Evolutionary conservation across 53 echinoderm and acorn worm genomes (phyloP).

Genomic region (Temnopleurus reevesii): DNA sequence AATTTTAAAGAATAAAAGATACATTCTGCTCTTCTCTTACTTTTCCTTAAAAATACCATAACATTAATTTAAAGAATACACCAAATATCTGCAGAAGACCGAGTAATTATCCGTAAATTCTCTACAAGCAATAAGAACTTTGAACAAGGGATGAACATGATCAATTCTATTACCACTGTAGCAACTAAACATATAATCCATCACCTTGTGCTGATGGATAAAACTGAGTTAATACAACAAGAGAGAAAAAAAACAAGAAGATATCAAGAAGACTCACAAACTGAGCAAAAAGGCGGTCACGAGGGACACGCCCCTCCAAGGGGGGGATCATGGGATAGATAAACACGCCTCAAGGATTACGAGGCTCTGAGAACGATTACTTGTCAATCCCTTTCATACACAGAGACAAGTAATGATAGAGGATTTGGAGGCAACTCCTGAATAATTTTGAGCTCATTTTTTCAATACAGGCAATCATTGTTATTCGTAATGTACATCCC

Average conservation of each 20-base stretch:
- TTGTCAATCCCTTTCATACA: neutral
- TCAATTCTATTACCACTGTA: neutral
- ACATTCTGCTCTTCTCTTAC: no score
- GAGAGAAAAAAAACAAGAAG: neutral
- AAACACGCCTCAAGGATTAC: constrained; percentile 4
- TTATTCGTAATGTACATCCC: no score
- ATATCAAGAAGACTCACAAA: neutral
- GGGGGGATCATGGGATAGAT: constrained; percentile 29
- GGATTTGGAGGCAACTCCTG: no score
- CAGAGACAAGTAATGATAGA: neutral
- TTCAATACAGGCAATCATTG: no score
- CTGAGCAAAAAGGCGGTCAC: neutral
- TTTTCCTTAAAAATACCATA: no score
- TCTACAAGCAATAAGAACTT: neutral
- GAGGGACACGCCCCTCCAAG: constrained; percentile 5
- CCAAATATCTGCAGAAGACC: neutral
- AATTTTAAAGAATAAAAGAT: no score
- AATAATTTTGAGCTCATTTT: no score
- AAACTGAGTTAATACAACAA: neutral
- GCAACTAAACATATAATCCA: neutral
- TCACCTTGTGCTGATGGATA: neutral
- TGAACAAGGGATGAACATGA: neutral
- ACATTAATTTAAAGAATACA: no score
- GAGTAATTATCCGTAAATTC: neutral
- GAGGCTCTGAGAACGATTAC: neutral